phyloP scores from a whole-genome alignment of 2,113 vertebrate species.

The Oriolus oriolus region DNA sequence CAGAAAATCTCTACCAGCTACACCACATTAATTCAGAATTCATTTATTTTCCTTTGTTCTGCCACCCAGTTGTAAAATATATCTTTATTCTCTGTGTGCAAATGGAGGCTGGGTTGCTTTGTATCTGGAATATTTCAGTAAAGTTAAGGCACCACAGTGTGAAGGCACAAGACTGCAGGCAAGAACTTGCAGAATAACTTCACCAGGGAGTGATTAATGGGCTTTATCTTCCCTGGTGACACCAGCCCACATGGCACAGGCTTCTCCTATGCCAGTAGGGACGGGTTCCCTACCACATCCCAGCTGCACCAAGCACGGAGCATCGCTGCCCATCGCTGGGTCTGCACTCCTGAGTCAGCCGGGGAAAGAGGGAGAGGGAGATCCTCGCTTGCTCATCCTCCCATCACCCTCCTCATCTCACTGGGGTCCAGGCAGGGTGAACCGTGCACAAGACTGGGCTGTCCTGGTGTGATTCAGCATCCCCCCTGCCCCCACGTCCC shows the following conservation, averaged over 20 bases:
- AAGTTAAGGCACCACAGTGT: not conserved
- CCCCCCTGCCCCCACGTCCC: accelerated
- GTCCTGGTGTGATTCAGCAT: not conserved
- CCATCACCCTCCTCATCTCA: not conserved
- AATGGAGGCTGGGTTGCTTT: not conserved
- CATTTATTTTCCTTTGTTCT: not conserved
- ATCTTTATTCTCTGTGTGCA: not conserved
- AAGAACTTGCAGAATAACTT: not conserved
- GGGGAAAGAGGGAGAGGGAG: not conserved
- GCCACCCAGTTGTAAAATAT: not conserved
- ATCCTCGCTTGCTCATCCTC: not conserved
- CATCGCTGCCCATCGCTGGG: accelerated
- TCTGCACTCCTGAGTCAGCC: not conserved
- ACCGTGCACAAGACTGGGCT: not conserved
- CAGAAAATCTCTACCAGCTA: not conserved
- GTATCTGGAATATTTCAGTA: not conserved
- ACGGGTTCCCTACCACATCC: not conserved
- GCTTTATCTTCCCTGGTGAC: not conserved
- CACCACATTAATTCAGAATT: not conserved
- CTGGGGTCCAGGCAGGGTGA: not conserved
- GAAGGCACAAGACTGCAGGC: not conserved
- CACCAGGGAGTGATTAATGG: not conserved
- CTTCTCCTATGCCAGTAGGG: not conserved
- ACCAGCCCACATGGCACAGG: not conserved
- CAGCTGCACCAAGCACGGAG: not conserved